Conservation (phyloP, 2,888 invertebrate genomes). For the Nesidiocoris tenuis region DNA sequence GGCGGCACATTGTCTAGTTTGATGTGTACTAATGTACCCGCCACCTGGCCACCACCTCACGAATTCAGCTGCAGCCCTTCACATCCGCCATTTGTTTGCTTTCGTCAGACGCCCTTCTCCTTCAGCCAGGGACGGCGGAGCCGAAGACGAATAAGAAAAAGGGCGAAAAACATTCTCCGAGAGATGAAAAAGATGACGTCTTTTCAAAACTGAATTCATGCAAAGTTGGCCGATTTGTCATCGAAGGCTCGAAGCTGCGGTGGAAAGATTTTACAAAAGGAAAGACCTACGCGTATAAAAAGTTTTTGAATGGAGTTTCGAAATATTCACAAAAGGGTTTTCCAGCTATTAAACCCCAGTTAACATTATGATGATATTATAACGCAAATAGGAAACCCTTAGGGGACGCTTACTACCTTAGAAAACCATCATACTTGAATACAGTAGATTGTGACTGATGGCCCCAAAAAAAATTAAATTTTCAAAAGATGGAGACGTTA, state of each 20-base stretch:
- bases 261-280: not conserved
- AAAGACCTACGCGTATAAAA: not conserved
- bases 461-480: too few species aligned
- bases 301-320: not conserved
- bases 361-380: not conserved
- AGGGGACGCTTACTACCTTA: too few species aligned
- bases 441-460: too few species aligned
- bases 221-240: not conserved
- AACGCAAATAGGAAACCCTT: not conserved
- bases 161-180: not conserved
- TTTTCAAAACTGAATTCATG: not conserved
- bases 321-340: not conserved
- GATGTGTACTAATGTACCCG: constrained; percentile 46
- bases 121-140: not conserved
- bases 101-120: constrained; percentile 18
- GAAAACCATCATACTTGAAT: too few species aligned
- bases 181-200: not conserved
- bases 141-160: not conserved
- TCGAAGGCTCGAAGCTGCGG: not conserved
- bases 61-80: constrained; percentile 36
- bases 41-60: constrained; percentile 42
- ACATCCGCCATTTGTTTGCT: constrained; percentile 42
- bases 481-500: too few species aligned
- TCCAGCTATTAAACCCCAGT: too few species aligned
- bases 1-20: constrained; percentile 44